Base-by-base conservation (phyloP, 1,140 invertebrate genomes). In the Trigoniulus corallinus region DNA sequence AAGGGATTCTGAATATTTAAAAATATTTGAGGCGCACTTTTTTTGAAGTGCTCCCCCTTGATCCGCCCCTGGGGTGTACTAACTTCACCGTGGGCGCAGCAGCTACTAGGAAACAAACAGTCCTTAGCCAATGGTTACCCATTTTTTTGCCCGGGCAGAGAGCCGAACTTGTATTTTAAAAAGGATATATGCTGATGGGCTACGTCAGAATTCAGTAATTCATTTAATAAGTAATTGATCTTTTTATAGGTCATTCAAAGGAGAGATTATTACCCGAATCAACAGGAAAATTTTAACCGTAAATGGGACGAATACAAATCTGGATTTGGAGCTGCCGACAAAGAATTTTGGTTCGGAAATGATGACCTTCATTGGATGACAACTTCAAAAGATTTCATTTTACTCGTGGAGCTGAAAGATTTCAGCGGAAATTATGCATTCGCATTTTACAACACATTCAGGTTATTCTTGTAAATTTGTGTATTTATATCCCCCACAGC, bases 271-370 rank as follows among this genome's bases (percentile, higher is more conserved):
- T 62, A 55, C 39, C 59, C 57, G 3, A 54, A 53, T 18, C 56
- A 58, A 1, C 50, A 55, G 29, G 54, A 62, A 23, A 71, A 76
- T 56, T 79, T 80, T 54, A 75, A 72, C 58, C 62, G 72, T 40
- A 64, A 63, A 29, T 80, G 77, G 77, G 54, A 66, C 10, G 72
- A 76, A 26, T 80, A 80, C 61, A 73, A 73, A 48, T 51, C 62
- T 4, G 77, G 77, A 21, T 80, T 80, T 56, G 76, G 77, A 1
- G 59, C 68, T 55, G 54, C 75, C 13, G 52, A 67, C 18, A 52
- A 57, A 25, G 75, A 80, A 51, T 79, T 79, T 57, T 80, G 77
- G 77, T 69, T 77, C 27, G 78, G 78, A 21, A 77, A 78, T 57
- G 74, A 79, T 41, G 70, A 73, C 44, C 69, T 79, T 47, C 67